Evolutionary conservation across 2,113 vertebrate genomes (phyloP).

Genomic region (Pomatostomus ruficeps): DNA sequence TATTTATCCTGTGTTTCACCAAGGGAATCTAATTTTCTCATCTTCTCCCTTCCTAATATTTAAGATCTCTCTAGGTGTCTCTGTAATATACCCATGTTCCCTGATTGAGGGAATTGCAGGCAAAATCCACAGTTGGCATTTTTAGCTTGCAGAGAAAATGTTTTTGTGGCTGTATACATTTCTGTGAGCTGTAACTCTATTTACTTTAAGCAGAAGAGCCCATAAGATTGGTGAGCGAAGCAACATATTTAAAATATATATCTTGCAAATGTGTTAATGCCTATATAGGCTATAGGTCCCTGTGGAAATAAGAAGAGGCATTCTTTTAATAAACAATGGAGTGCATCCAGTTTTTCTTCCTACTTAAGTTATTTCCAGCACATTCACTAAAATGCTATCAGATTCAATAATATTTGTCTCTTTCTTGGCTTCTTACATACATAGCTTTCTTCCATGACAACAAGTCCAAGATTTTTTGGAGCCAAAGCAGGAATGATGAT

Average conservation of each 20-base stretch:
- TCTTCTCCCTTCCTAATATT: neutral
- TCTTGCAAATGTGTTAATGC: conserved; percentile 36
- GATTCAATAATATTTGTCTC: conserved; percentile 52
- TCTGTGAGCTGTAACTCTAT: neutral
- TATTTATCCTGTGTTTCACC: neutral
- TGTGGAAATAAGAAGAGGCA: conserved; percentile 16
- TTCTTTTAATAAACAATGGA: conserved; percentile 55
- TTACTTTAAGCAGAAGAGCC: neutral
- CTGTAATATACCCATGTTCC: neutral
- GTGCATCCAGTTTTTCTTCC: conserved; percentile 22
- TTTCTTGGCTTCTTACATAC: conserved; percentile 54
- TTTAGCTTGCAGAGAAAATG: neutral
- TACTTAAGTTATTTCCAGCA: conserved; percentile 48
- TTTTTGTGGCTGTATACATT: neutral
- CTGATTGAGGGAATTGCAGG: neutral
- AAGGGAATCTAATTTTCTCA: neutral
- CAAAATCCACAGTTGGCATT: neutral
- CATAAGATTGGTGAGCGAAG: neutral
- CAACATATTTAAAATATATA: conserved; percentile 23
- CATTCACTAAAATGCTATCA: conserved; percentile 52
- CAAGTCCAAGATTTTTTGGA: conserved; percentile 56
- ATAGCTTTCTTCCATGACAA: conserved; percentile 57
- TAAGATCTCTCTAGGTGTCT: neutral
- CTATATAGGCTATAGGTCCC: conserved; percentile 15
- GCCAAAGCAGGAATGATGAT: conserved; percentile 39